These are phyloP conservation scores for Hemibagrus guttatus DNA, from an alignment of 2,797 vertebrate genomes.

Conservation along the genomic window DNA sequence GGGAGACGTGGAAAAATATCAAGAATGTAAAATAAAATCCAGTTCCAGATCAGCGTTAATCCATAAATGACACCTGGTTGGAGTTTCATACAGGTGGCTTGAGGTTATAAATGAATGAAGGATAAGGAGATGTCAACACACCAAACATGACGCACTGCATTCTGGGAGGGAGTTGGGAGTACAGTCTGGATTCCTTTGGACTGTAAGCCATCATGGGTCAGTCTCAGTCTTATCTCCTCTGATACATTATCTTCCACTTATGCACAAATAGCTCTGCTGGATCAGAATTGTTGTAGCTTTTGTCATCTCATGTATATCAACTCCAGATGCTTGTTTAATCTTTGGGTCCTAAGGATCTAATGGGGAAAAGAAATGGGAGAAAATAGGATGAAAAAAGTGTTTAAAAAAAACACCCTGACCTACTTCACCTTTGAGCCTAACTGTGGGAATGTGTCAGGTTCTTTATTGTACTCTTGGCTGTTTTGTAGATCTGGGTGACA, in stretches of 20 bases:
- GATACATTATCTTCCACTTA: constrained; percentile 48
- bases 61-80: constrained; percentile 66
- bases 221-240: constrained; percentile 47
- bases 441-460: constrained; percentile 33
- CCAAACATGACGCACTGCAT: constrained; percentile 46
- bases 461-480: constrained; percentile 31
- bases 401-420: constrained; percentile 47
- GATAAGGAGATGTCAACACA: constrained; percentile 35
- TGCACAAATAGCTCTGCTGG: constrained; percentile 36
- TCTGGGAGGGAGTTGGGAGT: constrained; percentile 32
- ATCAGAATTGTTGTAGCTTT: constrained; percentile 49
- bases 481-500: constrained; percentile 25
- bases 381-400: constrained; percentile 42
- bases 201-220: constrained; percentile 19
- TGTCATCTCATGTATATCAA: constrained; percentile 54
- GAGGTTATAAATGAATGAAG: constrained; percentile 38
- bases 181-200: constrained; percentile 36
- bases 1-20: constrained; percentile 58
- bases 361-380: constrained; percentile 12
- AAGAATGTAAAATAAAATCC: constrained; percentile 65
- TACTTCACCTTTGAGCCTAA: constrained; percentile 46
- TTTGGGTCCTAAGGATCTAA: constrained; percentile 38
- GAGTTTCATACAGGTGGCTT: constrained; percentile 24
- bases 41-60: constrained; percentile 73
- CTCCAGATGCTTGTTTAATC: constrained; percentile 58